A percentile compares a stretch with the other conserved stretches of the same genome.
Evolutionary conservation across 2,113 vertebrate genomes (phyloP).

Genomic region (Clinocottus analis): DNA sequence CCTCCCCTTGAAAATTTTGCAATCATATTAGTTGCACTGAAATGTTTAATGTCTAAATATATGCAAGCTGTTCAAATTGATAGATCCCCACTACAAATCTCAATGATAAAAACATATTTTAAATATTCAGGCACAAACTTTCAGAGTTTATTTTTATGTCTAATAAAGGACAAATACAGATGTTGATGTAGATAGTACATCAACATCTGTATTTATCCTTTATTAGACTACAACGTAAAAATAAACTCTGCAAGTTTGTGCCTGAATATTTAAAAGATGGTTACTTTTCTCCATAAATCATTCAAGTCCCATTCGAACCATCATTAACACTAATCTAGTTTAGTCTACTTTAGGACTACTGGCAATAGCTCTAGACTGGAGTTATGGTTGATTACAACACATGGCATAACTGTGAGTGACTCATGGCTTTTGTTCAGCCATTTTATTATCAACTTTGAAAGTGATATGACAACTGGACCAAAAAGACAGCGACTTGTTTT

Average conservation of each 20-base stretch:
- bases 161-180: too few relatives aligned
- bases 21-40: neutral
- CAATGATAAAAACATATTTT: neutral
- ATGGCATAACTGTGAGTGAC: constrained; percentile 1
- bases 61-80: neutral
- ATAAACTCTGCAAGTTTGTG: neutral
- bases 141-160: too few relatives aligned
- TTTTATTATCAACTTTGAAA: constrained; percentile 43
- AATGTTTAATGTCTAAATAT: neutral
- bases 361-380: neutral
- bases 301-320: neutral
- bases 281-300: neutral
- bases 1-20: neutral
- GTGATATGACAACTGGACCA: constrained; percentile 35
- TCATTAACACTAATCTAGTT: neutral
- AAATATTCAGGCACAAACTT: too few relatives aligned
- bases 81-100: neutral
- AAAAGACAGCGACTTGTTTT: constrained; percentile 62
- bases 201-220: neutral
- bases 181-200: too few relatives aligned
- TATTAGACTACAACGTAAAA: neutral
- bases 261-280: neutral
- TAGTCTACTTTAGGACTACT: neutral
- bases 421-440: neutral
- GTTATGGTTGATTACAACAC: neutral